Conservation (phyloP, 2,113 vertebrate species). For the Notothenia rossii region DNA sequence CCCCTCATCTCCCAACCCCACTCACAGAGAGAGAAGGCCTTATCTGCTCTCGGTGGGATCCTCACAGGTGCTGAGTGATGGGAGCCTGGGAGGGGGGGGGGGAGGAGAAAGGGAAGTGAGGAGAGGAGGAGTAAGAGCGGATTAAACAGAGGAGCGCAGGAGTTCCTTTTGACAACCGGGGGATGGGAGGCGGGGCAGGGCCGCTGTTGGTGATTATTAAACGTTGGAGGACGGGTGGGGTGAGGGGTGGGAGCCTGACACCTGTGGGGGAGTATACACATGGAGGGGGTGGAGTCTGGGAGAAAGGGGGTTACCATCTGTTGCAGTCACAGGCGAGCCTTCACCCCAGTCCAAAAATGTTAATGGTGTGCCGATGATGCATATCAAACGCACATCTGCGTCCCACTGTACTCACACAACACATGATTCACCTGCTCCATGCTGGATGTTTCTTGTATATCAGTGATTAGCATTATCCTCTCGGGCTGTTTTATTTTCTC, state of each 20-base stretch:
- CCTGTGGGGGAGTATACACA: conserved; percentile 64
- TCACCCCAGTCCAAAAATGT: conserved; percentile 78
- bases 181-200: conserved; percentile 1
- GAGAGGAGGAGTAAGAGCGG: conserved; percentile 39
- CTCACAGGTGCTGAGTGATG: conserved; percentile 75
- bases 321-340: conserved; percentile 76
- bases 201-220: conserved; percentile 66
- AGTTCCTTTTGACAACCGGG: conserved; percentile 50
- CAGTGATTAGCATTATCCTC: conserved; percentile 34
- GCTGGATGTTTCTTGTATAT: neutral
- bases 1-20: conserved; percentile 16
- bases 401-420: conserved; percentile 22
- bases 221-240: conserved; percentile 36
- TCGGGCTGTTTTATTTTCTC: conserved; percentile 26
- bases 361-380: conserved; percentile 72
- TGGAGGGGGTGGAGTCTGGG: conserved; percentile 30
- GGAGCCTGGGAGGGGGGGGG: conserved; percentile 4
- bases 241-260: conserved; percentile 56
- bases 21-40: conserved; percentile 50
- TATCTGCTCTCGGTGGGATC: conserved; percentile 73
- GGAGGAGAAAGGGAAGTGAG: neutral
- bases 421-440: conserved; percentile 24
- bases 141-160: conserved; percentile 61
- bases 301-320: conserved; percentile 74
- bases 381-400: conserved; percentile 77